phyloP scores from a whole-genome alignment of 2,888 invertebrate species.

The Ophonus ardosiacus region DNA sequence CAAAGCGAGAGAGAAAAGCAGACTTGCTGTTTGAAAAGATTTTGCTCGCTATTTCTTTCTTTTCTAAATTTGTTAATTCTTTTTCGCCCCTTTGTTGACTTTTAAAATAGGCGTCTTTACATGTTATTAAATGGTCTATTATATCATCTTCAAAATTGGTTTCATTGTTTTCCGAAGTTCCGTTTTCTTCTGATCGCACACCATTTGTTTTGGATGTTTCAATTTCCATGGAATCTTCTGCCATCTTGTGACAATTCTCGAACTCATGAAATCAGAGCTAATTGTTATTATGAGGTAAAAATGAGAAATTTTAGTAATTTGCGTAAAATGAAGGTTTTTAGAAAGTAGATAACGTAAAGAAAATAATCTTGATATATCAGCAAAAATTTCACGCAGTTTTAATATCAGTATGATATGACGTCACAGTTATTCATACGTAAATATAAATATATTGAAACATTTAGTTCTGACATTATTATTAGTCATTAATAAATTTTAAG shows the following conservation, averaged over 20 bases:
- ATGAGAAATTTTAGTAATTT: neutral
- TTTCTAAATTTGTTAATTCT: conserved; percentile 84
- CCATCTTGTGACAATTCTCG: conserved; percentile 44
- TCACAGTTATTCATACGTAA: conserved; percentile 9
- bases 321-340: neutral
- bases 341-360: conserved; percentile 6
- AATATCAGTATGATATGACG: conserved; percentile 29
- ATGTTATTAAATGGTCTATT: conserved; percentile 80
- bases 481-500: neutral
- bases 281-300: neutral
- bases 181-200: conserved; percentile 46
- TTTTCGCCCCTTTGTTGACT: conserved; percentile 89
- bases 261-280: conserved; percentile 1
- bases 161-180: conserved; percentile 62
- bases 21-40: conserved; percentile 82
- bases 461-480: neutral
- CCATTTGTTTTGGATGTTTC: conserved; percentile 30
- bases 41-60: conserved; percentile 82
- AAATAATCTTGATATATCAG: conserved; percentile 15
- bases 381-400: conserved; percentile 4
- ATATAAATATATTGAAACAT: conserved; percentile 31
- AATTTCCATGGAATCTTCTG: conserved; percentile 39
- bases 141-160: conserved; percentile 78
- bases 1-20: conserved; percentile 87
- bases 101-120: conserved; percentile 84